Conservation (phyloP, 53 echinoderm and acorn worm genomes). For the Zoroaster sp. region DNA sequence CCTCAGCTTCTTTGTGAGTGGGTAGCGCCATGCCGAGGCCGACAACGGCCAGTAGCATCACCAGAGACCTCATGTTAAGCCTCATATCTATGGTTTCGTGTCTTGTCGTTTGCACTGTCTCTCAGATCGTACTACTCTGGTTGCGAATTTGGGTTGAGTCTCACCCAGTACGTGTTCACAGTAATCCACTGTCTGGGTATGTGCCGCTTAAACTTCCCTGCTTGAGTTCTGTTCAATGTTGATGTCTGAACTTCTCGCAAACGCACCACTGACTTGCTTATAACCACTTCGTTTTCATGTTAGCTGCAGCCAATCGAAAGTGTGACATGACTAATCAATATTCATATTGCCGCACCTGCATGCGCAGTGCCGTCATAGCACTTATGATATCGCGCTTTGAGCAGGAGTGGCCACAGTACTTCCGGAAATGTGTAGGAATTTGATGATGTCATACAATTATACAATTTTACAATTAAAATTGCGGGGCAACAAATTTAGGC, state of each 20-base stretch:
- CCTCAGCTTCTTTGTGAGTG: not conserved
- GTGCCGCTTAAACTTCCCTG: not conserved
- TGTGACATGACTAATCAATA: not conserved
- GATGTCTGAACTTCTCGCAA: slow-evolving; percentile 27
- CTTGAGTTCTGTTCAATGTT: slow-evolving; percentile 11
- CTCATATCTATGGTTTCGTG: slow-evolving; percentile 3
- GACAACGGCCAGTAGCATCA: not conserved
- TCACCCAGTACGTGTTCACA: not conserved
- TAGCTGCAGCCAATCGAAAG: slow-evolving; percentile 16
- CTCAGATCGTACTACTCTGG: not conserved
- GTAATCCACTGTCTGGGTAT: slow-evolving; percentile 27
- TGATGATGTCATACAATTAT: not conserved
- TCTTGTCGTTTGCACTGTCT: not conserved
- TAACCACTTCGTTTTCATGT: slow-evolving; percentile 6
- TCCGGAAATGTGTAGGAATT: slow-evolving; percentile 38
- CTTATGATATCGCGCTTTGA: not conserved
- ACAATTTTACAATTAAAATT: not conserved
- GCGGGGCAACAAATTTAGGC: not conserved
- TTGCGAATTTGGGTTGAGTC: not conserved
- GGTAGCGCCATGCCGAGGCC: slow-evolving; percentile 12
- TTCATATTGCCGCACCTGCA: not conserved
- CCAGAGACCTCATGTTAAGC: slow-evolving; percentile 10
- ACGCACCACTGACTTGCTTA: slow-evolving; percentile 13
- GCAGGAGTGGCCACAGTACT: not conserved
- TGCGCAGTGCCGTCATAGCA: slow-evolving; percentile 1